These are phyloP conservation scores for Melikaiella ostensackeni DNA, from an alignment of 2,888 invertebrate species.

Conservation along the genomic window DNA sequence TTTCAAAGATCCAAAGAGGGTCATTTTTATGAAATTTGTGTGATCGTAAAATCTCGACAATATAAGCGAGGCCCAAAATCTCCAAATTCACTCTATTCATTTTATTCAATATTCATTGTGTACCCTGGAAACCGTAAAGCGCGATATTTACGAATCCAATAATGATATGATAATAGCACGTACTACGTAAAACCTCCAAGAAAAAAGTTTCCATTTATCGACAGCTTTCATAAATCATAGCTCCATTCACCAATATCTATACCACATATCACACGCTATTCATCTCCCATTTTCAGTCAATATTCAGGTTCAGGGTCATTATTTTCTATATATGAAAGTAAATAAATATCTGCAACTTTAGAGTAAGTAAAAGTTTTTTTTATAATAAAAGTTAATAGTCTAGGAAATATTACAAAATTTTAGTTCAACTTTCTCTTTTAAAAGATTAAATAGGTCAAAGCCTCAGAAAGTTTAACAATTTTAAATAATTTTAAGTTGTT, in stretches of 20 bases:
- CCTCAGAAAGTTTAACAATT: no score
- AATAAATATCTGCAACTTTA: neutral
- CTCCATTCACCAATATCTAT: neutral
- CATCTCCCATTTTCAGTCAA: neutral
- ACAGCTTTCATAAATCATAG: conserved; percentile 17
- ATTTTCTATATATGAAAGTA: neutral
- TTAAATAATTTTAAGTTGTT: no score
- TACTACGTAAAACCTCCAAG: conserved; percentile 15
- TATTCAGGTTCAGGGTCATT: neutral
- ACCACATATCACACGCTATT: neutral
- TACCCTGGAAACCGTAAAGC: conserved; percentile 47
- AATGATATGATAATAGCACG: conserved; percentile 46
- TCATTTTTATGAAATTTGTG: neutral
- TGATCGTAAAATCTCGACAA: conserved; percentile 8
- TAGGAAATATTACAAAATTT: neutral
- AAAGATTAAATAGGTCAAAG: no score
- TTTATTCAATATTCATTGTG: conserved; percentile 15
- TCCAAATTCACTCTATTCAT: neutral
- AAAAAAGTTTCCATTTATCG: conserved; percentile 4
- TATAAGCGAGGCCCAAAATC: conserved; percentile 1
- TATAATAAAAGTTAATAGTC: neutral
- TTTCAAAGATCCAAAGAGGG: neutral
- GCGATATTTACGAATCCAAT: conserved; percentile 51
- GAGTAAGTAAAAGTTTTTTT: neutral
- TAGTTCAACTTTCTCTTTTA: neutral